These are phyloP conservation scores for Anhinga rufa DNA, from an alignment of 2,113 vertebrate genomes.

Conservation along the genomic window DNA sequence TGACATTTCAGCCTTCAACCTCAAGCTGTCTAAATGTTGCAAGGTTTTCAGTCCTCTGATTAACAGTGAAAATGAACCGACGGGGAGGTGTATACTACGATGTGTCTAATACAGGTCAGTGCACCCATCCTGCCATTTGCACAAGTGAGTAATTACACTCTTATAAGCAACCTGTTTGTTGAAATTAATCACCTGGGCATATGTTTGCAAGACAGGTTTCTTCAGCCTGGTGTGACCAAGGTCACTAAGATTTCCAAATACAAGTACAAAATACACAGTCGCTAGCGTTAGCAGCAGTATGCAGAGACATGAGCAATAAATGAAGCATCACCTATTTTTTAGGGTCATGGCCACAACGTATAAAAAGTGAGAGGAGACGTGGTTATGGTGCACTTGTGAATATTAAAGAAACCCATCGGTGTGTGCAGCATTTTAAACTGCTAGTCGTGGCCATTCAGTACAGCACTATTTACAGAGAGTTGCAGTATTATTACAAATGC, in stretches of 20 bases:
- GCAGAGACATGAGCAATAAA: slow-evolving; percentile 4
- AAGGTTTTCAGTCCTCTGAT: slow-evolving; percentile 65
- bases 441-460: neutral
- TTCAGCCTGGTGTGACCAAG: neutral
- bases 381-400: neutral
- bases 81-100: slow-evolving; percentile 1
- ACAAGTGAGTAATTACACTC: slow-evolving; percentile 5
- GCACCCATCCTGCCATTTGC: neutral
- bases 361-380: neutral
- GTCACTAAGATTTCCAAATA: neutral
- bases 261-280: neutral
- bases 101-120: slow-evolving; percentile 31
- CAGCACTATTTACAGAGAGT: neutral
- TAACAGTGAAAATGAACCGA: slow-evolving; percentile 29
- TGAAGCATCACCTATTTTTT: neutral
- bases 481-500: neutral
- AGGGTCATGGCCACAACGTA: neutral
- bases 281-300: rapidly evolving
- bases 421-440: neutral
- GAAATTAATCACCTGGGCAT: slow-evolving; percentile 46
- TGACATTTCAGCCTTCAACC: slow-evolving; percentile 79
- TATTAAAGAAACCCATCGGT: neutral
- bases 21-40: slow-evolving; percentile 67
- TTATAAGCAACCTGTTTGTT: slow-evolving; percentile 26
- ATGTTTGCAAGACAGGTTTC: slow-evolving; percentile 19